Conservation (phyloP, 2,888 invertebrate species). For the Caenorhabditis zanzibari region DNA sequence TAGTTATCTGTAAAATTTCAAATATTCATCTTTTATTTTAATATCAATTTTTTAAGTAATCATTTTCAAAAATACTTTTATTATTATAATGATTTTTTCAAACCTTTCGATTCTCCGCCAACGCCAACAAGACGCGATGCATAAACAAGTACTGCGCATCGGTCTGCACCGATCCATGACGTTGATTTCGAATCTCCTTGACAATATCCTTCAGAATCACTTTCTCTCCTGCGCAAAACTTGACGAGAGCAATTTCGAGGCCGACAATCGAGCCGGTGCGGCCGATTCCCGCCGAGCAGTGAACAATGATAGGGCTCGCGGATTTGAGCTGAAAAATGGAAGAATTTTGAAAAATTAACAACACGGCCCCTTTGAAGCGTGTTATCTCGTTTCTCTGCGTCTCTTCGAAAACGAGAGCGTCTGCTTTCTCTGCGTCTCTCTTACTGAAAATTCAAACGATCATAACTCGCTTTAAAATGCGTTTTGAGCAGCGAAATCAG, state of each 20-base stretch:
- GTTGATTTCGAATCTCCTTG: conserved; percentile 69
- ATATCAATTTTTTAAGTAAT: no score
- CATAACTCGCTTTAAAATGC: no score
- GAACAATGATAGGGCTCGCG: conserved; percentile 70
- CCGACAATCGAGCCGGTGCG: conserved; percentile 80
- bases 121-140: conserved; percentile 72
- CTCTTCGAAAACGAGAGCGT: no score
- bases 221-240: conserved; percentile 69
- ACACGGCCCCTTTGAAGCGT: no score
- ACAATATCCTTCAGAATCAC: conserved; percentile 67
- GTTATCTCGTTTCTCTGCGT: no score
- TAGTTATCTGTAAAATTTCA: conserved; percentile 30
- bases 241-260: conserved; percentile 71
- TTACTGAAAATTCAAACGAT: no score
- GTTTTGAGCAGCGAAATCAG: no score
- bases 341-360: background rate
- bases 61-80: no score
- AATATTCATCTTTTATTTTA: background rate
- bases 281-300: conserved; percentile 79
- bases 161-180: conserved; percentile 77
- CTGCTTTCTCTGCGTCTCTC: no score
- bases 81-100: no score
- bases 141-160: conserved; percentile 78
- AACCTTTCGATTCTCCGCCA: conserved; percentile 73
- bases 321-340: conserved; percentile 52